Percentiles rank a stretch among this genome's conserved stretches.
Conservation (phyloP, 2,888 invertebrate species). For the Drosophila antonietae region DNA sequence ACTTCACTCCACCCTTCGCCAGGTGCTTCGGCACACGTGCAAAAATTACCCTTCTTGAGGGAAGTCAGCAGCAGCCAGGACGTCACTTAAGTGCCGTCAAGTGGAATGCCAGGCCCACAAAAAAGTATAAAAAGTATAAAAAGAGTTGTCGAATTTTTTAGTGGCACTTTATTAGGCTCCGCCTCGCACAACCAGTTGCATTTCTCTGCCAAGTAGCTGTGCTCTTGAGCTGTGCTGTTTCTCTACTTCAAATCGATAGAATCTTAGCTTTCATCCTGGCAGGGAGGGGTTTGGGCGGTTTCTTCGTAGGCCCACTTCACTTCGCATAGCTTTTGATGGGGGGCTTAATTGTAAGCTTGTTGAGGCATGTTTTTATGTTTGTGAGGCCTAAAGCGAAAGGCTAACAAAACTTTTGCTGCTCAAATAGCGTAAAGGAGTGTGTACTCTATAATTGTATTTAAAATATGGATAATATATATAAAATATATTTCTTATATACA, state of each 20-base stretch:
- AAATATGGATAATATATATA: too few relatives aligned
- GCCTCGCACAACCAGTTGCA: conserved; percentile 36
- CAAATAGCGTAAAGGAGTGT: not conserved
- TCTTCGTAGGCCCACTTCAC: conserved; percentile 2
- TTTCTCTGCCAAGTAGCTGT: conserved; percentile 11
- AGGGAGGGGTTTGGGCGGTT: not conserved
- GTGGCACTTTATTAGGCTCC: conserved; percentile 45
- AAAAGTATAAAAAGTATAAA: conserved; percentile 11
- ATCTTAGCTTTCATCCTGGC: not conserved
- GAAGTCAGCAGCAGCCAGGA: conserved; percentile 42
- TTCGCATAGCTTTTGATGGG: not conserved
- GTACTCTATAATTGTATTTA: too few relatives aligned
- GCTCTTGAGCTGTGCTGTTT: not conserved
- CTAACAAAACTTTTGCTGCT: not conserved
- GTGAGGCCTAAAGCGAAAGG: not conserved
- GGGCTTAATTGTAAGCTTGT: not conserved
- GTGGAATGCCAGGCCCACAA: conserved; percentile 65
- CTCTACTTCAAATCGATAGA: conserved; percentile 22
- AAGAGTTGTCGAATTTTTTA: conserved; percentile 42
- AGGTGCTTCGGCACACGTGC: conserved; percentile 62
- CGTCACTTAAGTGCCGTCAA: conserved; percentile 64
- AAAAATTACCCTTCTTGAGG: conserved; percentile 59
- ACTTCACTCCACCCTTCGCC: not conserved
- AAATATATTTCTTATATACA: too few relatives aligned
- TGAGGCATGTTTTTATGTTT: not conserved